Conservation (phyloP, 2,797 vertebrate species). For the Falco columbarius region DNA sequence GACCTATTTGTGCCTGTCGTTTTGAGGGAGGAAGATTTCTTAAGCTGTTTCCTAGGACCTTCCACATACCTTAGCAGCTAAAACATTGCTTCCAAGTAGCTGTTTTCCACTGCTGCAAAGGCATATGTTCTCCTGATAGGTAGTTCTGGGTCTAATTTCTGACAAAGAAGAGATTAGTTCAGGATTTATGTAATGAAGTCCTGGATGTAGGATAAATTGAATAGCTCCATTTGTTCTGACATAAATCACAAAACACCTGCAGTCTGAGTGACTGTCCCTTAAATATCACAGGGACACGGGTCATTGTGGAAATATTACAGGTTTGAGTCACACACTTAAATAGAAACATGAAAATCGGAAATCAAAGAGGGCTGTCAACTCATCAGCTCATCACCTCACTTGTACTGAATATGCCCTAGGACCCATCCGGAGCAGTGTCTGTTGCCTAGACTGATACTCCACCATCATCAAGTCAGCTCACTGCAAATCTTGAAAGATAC, state of each 20-base stretch:
- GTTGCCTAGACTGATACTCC: background rate
- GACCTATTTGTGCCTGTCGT: background rate
- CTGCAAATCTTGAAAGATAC: background rate
- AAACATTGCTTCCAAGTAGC: background rate
- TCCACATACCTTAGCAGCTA: background rate
- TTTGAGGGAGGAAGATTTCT: background rate
- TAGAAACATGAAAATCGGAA: background rate
- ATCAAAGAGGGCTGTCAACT: slow-evolving; percentile 1
- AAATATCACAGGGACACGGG: slow-evolving; percentile 36
- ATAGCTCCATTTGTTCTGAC: slow-evolving; percentile 34
- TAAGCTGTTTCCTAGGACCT: background rate
- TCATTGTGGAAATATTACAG: slow-evolving; percentile 5
- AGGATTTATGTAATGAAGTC: slow-evolving; percentile 44
- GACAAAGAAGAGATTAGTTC: slow-evolving; percentile 16
- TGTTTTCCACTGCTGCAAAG: background rate
- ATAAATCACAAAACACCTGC: slow-evolving; percentile 50
- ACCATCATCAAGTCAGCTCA: background rate
- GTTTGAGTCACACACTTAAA: slow-evolving; percentile 16
- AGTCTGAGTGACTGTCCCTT: slow-evolving; percentile 28
- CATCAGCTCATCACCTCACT: background rate
- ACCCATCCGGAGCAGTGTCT: background rate
- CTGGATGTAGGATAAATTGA: slow-evolving; percentile 18
- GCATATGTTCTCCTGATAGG: background rate
- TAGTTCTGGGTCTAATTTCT: slow-evolving; percentile 19
- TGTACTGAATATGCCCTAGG: background rate